Conservation (phyloP, 2,888 invertebrate genomes). For the Arrhopalites spinosus region DNA sequence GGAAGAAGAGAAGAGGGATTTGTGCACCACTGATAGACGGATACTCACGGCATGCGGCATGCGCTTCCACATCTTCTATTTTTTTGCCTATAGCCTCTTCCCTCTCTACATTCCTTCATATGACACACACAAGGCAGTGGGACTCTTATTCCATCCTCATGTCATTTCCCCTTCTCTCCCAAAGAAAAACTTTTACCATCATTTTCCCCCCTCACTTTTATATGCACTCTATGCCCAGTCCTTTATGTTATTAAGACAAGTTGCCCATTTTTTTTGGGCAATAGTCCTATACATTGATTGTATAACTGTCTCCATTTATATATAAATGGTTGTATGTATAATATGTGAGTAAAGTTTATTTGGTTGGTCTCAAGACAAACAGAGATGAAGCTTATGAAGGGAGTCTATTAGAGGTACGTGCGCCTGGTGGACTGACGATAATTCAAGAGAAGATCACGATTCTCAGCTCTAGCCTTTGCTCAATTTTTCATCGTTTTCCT, state of each 20-base stretch:
- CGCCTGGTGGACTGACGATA: constrained; percentile 28
- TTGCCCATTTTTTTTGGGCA: background rate
- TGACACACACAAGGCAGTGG: too few relatives aligned
- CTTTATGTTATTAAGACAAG: too few relatives aligned
- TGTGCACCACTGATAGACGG: constrained; percentile 1
- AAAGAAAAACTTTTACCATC: too few relatives aligned
- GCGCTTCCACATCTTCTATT: constrained; percentile 18
- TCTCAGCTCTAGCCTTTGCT: constrained; percentile 33
- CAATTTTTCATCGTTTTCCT: constrained; percentile 55
- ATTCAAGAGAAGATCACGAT: constrained; percentile 35
- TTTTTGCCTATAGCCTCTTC: background rate
- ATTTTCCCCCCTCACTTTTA: background rate
- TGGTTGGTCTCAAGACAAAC: too few relatives aligned
- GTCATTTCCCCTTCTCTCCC: background rate
- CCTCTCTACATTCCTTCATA: constrained; percentile 16
- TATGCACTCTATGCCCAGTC: too few relatives aligned
- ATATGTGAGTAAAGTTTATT: background rate
- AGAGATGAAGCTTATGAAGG: too few relatives aligned
- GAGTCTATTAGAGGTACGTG: constrained; percentile 5
- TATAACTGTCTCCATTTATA: too few relatives aligned
- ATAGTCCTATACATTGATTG: background rate
- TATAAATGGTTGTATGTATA: too few relatives aligned
- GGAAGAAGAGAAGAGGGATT: background rate
- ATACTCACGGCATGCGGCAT: constrained; percentile 29
- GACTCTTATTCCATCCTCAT: background rate